Evolutionary conservation across 2,888 invertebrate genomes (phyloP).

Genomic region (Oscheius sp.): DNA sequence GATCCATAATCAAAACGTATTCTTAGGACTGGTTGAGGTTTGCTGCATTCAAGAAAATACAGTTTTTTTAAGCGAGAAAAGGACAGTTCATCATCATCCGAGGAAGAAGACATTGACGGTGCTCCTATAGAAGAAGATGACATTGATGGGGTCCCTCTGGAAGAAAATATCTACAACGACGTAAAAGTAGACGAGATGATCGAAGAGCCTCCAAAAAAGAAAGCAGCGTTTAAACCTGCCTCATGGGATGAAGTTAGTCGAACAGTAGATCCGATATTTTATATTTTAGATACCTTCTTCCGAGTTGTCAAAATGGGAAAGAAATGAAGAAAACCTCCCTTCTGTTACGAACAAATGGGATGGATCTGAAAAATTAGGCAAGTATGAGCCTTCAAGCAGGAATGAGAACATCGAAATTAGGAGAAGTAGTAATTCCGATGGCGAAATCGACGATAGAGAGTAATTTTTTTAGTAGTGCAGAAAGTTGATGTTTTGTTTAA

Average conservation of each 20-base stretch:
- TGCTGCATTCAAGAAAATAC: not conserved
- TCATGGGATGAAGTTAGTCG: conserved; percentile 38
- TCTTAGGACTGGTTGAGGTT: conserved; percentile 82
- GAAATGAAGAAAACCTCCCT: conserved; percentile 13
- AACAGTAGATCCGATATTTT: not conserved
- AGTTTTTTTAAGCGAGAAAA: conserved; percentile 25
- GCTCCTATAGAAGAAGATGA: conserved; percentile 49
- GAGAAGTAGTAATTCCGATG: conserved; percentile 25
- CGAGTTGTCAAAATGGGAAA: conserved; percentile 41
- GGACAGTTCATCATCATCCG: not conserved
- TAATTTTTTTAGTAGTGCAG: not conserved
- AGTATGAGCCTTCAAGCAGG: not conserved
- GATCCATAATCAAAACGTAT: conserved; percentile 87
- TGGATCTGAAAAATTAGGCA: not conserved
- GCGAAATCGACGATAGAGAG: conserved; percentile 35
- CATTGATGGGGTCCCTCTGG: conserved; percentile 50
- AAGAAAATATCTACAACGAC: conserved; percentile 12
- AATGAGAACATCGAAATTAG: conserved; percentile 6
- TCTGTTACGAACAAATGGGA: conserved; percentile 6
- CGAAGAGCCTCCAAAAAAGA: conserved; percentile 16
- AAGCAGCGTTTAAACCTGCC: conserved; percentile 18
- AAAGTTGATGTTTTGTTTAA: conserved; percentile 4
- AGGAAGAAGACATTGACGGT: conserved; percentile 50
- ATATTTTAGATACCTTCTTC: conserved; percentile 4
- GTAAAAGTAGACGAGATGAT: not conserved